Base-by-base conservation (phyloP, 2,888 invertebrate genomes). In the Ptilodon capucinus region DNA sequence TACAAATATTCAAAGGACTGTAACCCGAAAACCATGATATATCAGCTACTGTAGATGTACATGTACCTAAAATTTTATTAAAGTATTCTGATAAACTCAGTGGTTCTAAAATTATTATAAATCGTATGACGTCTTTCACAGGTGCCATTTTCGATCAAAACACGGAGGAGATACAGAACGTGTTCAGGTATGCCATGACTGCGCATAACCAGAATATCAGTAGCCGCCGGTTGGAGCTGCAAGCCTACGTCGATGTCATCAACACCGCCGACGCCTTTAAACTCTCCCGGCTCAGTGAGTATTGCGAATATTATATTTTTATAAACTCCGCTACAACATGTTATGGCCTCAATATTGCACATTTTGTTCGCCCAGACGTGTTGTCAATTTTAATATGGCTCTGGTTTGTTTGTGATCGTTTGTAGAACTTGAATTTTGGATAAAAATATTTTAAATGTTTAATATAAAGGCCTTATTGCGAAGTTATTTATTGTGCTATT, bases 221-320 rank as follows among this genome's bases (percentile, higher is more conserved):
- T 55, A 95, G 95, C 51, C 93, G 94, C 45, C 92, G 96, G 36
- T 95, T 97, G 76, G 97, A 97, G 79, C 92, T 97, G 44, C 96
- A 96, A 80, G 97, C 97, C 7, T 97, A 95, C 75, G 97, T 97
- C 40, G 97, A 97, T 79, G 95, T 97, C 74, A 97, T 98, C 84
- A 96, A 97, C 82, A 97, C 97, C 9, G 97, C 97, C 17, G 97
- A 98, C 81, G 97, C 97, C 54, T 98, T 97, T 91, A 97, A 97
- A 82, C 92, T 98, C 51, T 97, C 97, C 38, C 93, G 97, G 72
- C 92, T 97, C 60, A 97, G 98, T 98, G 90, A 95, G 97, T 95
- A 76, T 47, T 16, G 7, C 36, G 11, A 25, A 44, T 44, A 28
- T 23, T 7, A n/a, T 14, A 39, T 32, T 44, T 44, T 39, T 23